Percentiles rank a stretch among this genome's conserved stretches.
These are phyloP conservation scores for Muscicapa comitata DNA, from an alignment of 2,797 vertebrate species.

Conservation along the genomic window DNA sequence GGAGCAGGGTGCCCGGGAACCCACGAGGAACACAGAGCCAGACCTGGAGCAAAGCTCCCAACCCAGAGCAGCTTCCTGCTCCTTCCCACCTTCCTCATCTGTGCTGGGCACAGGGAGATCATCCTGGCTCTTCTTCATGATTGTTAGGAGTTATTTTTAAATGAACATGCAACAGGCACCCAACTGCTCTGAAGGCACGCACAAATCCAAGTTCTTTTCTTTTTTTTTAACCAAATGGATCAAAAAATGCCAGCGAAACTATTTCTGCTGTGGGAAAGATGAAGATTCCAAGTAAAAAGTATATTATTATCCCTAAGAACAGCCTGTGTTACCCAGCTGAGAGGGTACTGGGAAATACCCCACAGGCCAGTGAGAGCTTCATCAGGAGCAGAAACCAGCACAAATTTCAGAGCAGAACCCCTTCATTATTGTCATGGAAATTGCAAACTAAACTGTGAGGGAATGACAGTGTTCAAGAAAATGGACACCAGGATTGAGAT, in stretches of 20 bases:
- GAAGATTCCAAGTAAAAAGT: conserved; percentile 3
- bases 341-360: conserved; percentile 29
- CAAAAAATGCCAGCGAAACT: conserved; percentile 32
- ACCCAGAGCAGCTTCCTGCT: rapidly evolving
- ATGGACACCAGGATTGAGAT: neutral
- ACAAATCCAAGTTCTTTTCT: neutral
- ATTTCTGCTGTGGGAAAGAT: conserved; percentile 50
- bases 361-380: neutral
- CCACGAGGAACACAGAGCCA: rapidly evolving
- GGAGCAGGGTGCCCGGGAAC: neutral
- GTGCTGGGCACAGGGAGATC: neutral
- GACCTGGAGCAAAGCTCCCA: neutral
- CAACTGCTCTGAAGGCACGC: neutral
- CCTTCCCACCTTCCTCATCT: neutral
- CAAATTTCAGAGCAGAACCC: conserved; percentile 18
- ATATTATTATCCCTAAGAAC: conserved; percentile 59
- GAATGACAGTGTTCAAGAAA: neutral
- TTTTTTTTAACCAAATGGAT: neutral
- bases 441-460: neutral
- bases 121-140: neutral
- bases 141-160: neutral
- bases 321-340: neutral
- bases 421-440: conserved; percentile 35
- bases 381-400: neutral
- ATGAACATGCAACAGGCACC: neutral